Conservation (phyloP, 2,888 invertebrate species). For the Cryptosula pallasiana region DNA sequence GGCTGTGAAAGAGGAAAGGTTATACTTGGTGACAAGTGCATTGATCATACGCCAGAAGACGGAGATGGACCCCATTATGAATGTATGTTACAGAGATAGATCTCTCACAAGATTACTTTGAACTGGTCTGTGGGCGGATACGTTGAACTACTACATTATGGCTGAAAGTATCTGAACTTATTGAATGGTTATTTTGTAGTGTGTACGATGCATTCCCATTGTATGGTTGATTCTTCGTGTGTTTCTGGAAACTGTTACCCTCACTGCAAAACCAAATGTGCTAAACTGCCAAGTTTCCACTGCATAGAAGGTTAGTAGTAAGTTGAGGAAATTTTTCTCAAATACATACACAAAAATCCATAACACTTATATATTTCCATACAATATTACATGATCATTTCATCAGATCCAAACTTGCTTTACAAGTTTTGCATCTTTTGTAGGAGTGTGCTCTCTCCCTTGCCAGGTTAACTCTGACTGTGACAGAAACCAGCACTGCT, state of each 20-base stretch:
- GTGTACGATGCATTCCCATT: neutral
- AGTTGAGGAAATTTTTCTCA: no score
- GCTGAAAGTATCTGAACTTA: no score
- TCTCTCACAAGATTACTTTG: no score
- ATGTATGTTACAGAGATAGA: no score
- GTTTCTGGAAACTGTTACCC: conserved; percentile 20
- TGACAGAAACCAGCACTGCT: neutral
- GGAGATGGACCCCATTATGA: neutral
- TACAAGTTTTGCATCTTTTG: no score
- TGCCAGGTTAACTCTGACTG: neutral
- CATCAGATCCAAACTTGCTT: no score
- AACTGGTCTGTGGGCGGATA: no score
- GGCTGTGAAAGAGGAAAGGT: neutral
- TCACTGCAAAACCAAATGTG: neutral
- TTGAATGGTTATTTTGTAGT: neutral
- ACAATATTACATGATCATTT: no score
- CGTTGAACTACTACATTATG: no score
- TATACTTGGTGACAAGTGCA: neutral
- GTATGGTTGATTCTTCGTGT: neutral
- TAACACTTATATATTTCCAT: no score
- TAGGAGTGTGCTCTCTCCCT: neutral
- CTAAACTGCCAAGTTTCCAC: neutral
- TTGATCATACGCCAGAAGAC: neutral
- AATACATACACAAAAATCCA: no score
- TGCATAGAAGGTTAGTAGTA: neutral